Percentiles rank a stretch among this genome's conserved stretches.
Conservation (phyloP, 2,113 vertebrate species). For the Uropsilus gracilis region DNA sequence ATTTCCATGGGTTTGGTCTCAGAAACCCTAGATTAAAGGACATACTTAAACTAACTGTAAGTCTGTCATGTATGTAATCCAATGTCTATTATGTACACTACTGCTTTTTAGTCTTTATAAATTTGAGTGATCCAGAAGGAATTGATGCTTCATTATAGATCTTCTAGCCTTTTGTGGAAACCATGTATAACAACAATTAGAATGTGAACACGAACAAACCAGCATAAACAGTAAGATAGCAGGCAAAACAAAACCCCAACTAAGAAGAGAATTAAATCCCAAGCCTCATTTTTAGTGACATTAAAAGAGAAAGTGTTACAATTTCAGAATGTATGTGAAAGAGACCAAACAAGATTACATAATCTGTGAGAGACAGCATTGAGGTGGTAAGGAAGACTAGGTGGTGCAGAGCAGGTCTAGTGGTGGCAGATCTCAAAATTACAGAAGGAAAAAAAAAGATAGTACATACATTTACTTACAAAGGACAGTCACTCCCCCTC, state of each 20-base stretch:
- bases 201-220: neutral
- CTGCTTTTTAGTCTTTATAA: too few relatives aligned
- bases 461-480: neutral
- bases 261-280: neutral
- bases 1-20: neutral
- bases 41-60: too few relatives aligned
- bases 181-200: neutral
- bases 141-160: neutral
- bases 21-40: neutral
- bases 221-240: neutral
- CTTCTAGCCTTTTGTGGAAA: neutral
- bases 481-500: neutral
- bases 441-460: too few relatives aligned
- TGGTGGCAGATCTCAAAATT: neutral
- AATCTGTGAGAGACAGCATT: neutral
- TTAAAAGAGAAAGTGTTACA: constrained; percentile 4
- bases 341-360: neutral
- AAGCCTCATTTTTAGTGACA: neutral
- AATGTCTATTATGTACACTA: too few relatives aligned
- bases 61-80: too few relatives aligned
- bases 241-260: neutral
- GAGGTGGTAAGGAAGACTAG: neutral
- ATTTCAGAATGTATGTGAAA: neutral
- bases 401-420: neutral
- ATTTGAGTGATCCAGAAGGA: neutral